Percentiles rank a stretch among this genome's conserved stretches.
Evolutionary conservation across 2,888 invertebrate genomes (phyloP).

Genomic region (Plagodis dolabraria): DNA sequence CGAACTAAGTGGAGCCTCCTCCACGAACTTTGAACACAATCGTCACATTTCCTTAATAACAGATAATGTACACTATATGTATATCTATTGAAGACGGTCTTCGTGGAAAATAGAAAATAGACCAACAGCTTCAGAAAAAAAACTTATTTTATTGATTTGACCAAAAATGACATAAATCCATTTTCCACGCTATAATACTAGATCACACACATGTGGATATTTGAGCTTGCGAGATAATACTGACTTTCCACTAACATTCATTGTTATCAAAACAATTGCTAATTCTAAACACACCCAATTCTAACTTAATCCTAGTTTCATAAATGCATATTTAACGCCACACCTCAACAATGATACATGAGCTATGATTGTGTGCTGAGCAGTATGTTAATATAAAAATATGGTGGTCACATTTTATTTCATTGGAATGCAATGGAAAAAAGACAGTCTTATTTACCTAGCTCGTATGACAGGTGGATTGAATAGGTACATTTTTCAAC

Average conservation of each 20-base stretch:
- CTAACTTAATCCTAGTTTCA: slow-evolving; percentile 42
- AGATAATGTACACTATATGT: slow-evolving; percentile 2
- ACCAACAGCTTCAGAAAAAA: slow-evolving; percentile 48
- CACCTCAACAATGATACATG: slow-evolving; percentile 39
- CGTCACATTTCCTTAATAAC: slow-evolving; percentile 43
- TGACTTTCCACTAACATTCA: slow-evolving; percentile 32
- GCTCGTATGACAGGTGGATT: slow-evolving; percentile 41
- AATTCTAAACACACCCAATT: slow-evolving; percentile 40
- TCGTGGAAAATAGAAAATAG: slow-evolving; percentile 76
- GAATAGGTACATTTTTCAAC: slow-evolving; percentile 38
- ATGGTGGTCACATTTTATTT: slow-evolving; percentile 41
- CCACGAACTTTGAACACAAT: slow-evolving; percentile 57
- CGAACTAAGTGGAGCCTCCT: slow-evolving; percentile 39
- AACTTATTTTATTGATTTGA: slow-evolving; percentile 56
- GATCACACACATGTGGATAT: slow-evolving; percentile 37
- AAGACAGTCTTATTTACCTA: slow-evolving; percentile 49
- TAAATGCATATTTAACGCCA: slow-evolving; percentile 49
- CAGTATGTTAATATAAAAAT: slow-evolving; percentile 53
- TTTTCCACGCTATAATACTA: slow-evolving; percentile 63
- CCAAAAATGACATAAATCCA: slow-evolving; percentile 56
- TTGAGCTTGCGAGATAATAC: slow-evolving; percentile 34
- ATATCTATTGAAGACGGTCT: slow-evolving; percentile 23
- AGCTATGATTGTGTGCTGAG: slow-evolving; percentile 36
- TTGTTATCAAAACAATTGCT: slow-evolving; percentile 24
- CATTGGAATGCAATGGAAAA: slow-evolving; percentile 48